Evolutionary conservation across 1,140 invertebrate species (phyloP).

Genomic region (Drosophila nigromelanica): DNA sequence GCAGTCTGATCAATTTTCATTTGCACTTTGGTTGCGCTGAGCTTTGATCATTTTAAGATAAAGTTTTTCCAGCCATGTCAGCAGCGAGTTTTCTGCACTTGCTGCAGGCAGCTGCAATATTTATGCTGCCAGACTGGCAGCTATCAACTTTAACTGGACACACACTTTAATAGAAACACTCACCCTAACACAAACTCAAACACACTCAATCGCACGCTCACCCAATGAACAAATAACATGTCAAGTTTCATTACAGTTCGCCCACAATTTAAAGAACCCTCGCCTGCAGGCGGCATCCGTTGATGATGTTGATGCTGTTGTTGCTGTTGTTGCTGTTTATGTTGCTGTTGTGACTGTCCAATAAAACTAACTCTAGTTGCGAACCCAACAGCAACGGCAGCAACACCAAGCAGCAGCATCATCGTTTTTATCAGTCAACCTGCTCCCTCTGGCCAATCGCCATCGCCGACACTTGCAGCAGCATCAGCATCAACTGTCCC

Average conservation of each 20-base stretch:
- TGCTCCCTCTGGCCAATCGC: constrained; percentile 42
- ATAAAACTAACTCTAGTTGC: constrained; percentile 49
- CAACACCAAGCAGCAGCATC: constrained; percentile 38
- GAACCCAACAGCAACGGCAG: constrained; percentile 25
- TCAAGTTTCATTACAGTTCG: constrained; percentile 78
- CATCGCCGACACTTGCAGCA: constrained; percentile 36
- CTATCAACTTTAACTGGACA: constrained; percentile 13
- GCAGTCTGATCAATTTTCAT: constrained; percentile 7
- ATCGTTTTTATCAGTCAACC: constrained; percentile 77
- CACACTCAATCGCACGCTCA: constrained; percentile 54
- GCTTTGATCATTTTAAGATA: constrained; percentile 6
- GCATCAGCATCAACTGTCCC: constrained; percentile 33
- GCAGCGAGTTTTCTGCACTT: constrained; percentile 31
- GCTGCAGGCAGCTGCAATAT: constrained; percentile 45
- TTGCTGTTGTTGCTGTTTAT: constrained; percentile 22
- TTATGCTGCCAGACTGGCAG: constrained; percentile 41
- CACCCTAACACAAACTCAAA: background rate
- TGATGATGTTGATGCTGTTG: constrained; percentile 15
- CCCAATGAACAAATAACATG: constrained; percentile 82
- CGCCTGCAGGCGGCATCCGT: constrained; percentile 23
- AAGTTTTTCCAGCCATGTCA: constrained; percentile 31
- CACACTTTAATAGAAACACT: constrained; percentile 12
- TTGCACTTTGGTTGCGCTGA: background rate
- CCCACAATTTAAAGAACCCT: constrained; percentile 59
- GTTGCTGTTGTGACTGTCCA: constrained; percentile 31